These are phyloP conservation scores for Hippocampus zosterae DNA, from an alignment of 2,113 vertebrate genomes.

Conservation along the genomic window DNA sequence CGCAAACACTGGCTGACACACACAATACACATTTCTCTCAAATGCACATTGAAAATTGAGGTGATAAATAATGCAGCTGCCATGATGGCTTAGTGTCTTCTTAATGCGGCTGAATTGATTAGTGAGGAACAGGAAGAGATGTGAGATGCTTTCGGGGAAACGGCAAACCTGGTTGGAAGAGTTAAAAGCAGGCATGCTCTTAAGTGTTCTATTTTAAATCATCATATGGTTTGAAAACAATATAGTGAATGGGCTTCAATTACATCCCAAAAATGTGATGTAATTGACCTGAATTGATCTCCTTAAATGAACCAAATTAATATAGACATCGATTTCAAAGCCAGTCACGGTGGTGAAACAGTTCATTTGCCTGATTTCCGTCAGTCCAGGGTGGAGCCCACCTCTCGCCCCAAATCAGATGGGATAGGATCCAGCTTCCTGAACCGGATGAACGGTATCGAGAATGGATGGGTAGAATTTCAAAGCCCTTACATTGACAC, in stretches of 20 bases:
- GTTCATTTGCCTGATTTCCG: too few species aligned
- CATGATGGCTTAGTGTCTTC: conserved; percentile 54
- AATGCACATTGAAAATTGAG: conserved; percentile 42
- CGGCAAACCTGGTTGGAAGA: conserved; percentile 2
- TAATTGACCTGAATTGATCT: too few species aligned
- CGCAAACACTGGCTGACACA: conserved; percentile 15
- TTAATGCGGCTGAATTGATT: conserved; percentile 57
- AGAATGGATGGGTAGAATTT: too few species aligned
- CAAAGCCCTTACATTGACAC: too few species aligned
- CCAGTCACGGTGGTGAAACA: too few species aligned
- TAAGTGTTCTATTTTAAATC: neutral
- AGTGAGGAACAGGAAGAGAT: conserved; percentile 33
- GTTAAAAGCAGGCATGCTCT: neutral
- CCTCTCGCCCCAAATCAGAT: too few species aligned
- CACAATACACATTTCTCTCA: conserved; percentile 25
- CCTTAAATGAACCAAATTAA: too few species aligned
- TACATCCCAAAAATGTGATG: neutral
- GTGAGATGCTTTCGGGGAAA: conserved; percentile 41
- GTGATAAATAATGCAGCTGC: conserved; percentile 62
- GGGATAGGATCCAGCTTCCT: too few species aligned
- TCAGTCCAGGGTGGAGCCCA: too few species aligned
- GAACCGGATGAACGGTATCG: too few species aligned
- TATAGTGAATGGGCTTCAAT: neutral
- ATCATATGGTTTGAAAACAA: conserved; percentile 3
- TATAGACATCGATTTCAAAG: too few species aligned